Base-by-base conservation (phyloP, 2,888 invertebrate species). In the Heliconius cydno region DNA sequence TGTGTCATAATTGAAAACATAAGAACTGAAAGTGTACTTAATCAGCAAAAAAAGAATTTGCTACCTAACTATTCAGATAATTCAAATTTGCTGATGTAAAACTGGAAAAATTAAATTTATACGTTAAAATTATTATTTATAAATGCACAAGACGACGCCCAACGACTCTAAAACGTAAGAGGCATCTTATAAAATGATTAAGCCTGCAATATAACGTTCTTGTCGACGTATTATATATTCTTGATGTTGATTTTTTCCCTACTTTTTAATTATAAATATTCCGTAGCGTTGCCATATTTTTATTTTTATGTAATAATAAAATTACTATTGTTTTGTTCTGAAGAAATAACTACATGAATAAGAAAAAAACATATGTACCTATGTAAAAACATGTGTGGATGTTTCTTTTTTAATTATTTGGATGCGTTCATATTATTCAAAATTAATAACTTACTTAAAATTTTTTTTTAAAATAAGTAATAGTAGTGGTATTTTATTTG, bases 141-240 rank as follows among this genome's bases (percentile, higher is more conserved):
- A 73, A 73, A 73, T 73, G 57, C 72, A 73, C 34, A 73, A 73
- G 72, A 57, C n/a, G 72, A 71, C 52, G 71, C 52, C 34, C 57
- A 34, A 30, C 57, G 57, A 60, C 57, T 57, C 72, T 57, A 73
- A 41, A 41, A 60, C 57, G 52, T 60, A 73, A 73, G 72, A 10
- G 72, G 72, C 57, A 57, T 34, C 72, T 73, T 73, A 60, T 73
- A 73, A 73, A 73, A 60, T 73, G 72, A 73, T 73, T 73, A 73
- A 73, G 72, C 72, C n/a, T 30, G 72, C 72, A 73, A 60, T 34
- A 73, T 73, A 73, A 73, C 34, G 72, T 34, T 73, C 34, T 73
- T 34, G 72, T 13, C 57, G n/a, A 73, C 57, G 72, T 57, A 34
- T 41, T 68, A 68, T 73, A 72, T 72, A 60, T 52, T 57, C 57